Conservation (phyloP, 2,113 vertebrate genomes). For the human region GRCh38 chr1:68731501-68732000, state of each 20-base stretch:
- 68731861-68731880: neutral
- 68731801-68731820: neutral
- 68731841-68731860: neutral
- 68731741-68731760: neutral
- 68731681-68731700: neutral
- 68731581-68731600: neutral
- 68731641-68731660: neutral
- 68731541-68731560: neutral
- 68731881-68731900: neutral
- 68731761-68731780: neutral
- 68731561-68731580: neutral
- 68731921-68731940: neutral
- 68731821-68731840: neutral
- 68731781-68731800: neutral
- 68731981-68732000: slow-evolving; percentile 34
- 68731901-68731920: neutral
- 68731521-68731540: neutral
- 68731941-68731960: neutral
- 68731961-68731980: slow-evolving; percentile 37
- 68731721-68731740: neutral
- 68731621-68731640: neutral
- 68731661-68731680: neutral
- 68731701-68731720: neutral
- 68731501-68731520: neutral
- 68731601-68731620: neutral